phyloP scores from a whole-genome alignment of 2,113 vertebrate genomes.

The Oryzias javanicus region DNA sequence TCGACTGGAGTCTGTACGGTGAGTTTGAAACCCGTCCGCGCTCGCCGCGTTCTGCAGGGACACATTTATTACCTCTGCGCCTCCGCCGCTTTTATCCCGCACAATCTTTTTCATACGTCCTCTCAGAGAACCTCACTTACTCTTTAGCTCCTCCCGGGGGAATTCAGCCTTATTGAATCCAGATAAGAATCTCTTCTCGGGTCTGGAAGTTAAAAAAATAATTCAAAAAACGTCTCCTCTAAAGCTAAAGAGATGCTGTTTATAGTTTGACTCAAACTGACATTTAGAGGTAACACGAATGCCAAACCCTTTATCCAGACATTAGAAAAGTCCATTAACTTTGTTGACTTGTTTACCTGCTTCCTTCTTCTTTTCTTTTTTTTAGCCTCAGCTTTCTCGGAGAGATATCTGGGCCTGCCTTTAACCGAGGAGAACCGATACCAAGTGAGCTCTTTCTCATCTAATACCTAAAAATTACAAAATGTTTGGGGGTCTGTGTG shows the following conservation, averaged over 20 bases:
- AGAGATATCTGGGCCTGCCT: slow-evolving; percentile 88
- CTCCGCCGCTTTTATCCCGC: not conserved
- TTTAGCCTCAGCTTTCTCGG: slow-evolving; percentile 64
- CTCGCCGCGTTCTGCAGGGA: not conserved
- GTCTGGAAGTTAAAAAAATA: not conserved
- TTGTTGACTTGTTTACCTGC: not conserved
- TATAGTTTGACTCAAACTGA: not conserved
- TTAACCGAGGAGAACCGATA: slow-evolving; percentile 85
- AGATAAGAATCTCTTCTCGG: slow-evolving; percentile 21
- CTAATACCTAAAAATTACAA: too few species aligned
- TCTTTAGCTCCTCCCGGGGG: slow-evolving; percentile 7
- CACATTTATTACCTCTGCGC: slow-evolving; percentile 21
- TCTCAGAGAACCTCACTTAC: slow-evolving; percentile 37
- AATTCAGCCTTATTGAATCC: slow-evolving; percentile 36
- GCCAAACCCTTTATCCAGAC: too few species aligned
- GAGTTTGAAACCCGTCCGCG: slow-evolving; percentile 18
- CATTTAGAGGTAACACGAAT: too few species aligned
- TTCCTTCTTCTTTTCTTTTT: not conserved
- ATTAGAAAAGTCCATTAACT: not conserved
- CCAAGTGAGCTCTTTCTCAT: slow-evolving; percentile 74
- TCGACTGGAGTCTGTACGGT: slow-evolving; percentile 73
- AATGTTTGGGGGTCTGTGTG: too few species aligned
- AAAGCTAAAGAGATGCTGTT: slow-evolving; percentile 3
- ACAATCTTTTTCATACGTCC: slow-evolving; percentile 12
- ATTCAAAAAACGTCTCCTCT: not conserved